Percentiles rank a stretch among this genome's conserved stretches.
These are phyloP conservation scores for Myotis planiceps DNA, from an alignment of 2,797 vertebrate species.

Conservation along the genomic window DNA sequence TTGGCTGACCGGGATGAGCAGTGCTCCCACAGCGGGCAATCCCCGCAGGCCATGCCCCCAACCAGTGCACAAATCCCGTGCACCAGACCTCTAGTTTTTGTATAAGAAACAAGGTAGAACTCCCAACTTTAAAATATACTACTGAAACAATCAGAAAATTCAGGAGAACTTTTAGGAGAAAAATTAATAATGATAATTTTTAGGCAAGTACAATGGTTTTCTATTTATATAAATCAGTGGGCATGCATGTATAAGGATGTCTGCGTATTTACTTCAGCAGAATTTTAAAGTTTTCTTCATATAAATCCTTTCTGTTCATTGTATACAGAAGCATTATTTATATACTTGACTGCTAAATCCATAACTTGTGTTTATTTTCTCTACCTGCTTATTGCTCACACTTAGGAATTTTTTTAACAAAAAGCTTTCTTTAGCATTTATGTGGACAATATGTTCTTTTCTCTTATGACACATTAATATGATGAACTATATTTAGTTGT, in stretches of 20 bases:
- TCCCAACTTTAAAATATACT: not conserved
- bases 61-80: no score
- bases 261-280: not conserved
- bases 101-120: not conserved
- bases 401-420: not conserved
- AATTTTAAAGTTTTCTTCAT: not conserved
- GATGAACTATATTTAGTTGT: not conserved
- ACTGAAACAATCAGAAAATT: not conserved
- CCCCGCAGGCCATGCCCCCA: no score
- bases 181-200: not conserved
- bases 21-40: no score
- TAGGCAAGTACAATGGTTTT: not conserved
- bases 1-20: no score
- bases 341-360: not conserved
- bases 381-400: not conserved
- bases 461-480: not conserved
- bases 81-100: not conserved
- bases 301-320: not conserved
- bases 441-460: not conserved
- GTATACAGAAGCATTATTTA: not conserved
- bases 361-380: slow-evolving; percentile 26
- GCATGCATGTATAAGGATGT: not conserved
- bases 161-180: not conserved
- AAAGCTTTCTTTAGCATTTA: not conserved
- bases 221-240: not conserved